Conservation (phyloP, 2,888 invertebrate species). For the Coremacera marginata region DNA sequence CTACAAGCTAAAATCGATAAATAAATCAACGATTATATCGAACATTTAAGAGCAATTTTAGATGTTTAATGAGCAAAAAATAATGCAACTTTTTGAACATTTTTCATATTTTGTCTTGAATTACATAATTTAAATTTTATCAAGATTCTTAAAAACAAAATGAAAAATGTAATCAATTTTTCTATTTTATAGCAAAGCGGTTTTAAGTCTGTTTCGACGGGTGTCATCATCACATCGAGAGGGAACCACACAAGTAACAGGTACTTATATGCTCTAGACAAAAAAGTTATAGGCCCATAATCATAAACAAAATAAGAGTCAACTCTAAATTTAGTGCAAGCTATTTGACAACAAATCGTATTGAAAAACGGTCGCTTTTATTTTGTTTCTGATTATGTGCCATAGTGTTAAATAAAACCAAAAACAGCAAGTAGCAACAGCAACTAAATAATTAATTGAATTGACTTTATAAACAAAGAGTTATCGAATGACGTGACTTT, state of each 20-base stretch:
- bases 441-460: neutral
- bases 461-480: neutral
- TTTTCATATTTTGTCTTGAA: too few species aligned
- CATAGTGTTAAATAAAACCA: neutral
- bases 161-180: neutral
- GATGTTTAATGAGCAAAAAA: too few species aligned
- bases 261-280: slow-evolving; percentile 51
- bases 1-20: neutral
- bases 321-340: too few species aligned
- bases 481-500: too few species aligned
- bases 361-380: too few species aligned
- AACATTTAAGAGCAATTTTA: neutral
- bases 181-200: slow-evolving; percentile 62
- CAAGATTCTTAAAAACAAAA: too few species aligned
- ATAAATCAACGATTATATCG: neutral
- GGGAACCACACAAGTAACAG: slow-evolving; percentile 69
- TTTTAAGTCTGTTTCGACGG: slow-evolving; percentile 65
- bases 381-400: too few species aligned
- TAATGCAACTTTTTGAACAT: too few species aligned
- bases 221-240: slow-evolving; percentile 61
- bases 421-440: neutral
- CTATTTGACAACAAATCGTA: too few species aligned
- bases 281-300: neutral
- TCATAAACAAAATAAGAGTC: neutral
- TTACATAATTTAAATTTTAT: too few species aligned